These are phyloP conservation scores for Hydrochoerus hydrochaeris DNA, from an alignment of 2,113 vertebrate species.

Conservation along the genomic window DNA sequence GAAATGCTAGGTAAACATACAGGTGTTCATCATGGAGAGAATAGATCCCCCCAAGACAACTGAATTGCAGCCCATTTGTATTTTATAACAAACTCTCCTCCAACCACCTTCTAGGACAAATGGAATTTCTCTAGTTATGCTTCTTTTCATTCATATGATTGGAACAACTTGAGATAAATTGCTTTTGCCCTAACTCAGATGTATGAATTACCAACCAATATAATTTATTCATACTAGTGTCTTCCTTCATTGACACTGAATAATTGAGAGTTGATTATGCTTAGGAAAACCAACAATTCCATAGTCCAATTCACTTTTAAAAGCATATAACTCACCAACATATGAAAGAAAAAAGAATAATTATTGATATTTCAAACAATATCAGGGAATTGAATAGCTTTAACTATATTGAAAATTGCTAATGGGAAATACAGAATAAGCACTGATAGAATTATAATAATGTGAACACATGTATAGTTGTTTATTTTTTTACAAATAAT, in stretches of 20 bases:
- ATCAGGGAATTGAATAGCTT: not conserved
- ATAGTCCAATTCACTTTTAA: conserved; percentile 59
- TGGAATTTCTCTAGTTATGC: conserved; percentile 41
- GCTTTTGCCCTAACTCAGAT: conserved; percentile 67
- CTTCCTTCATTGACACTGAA: conserved; percentile 70
- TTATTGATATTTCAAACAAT: conserved; percentile 29
- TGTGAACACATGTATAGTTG: not conserved
- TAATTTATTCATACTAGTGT: conserved; percentile 76
- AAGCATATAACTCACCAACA: conserved; percentile 4
- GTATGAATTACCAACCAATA: conserved; percentile 62
- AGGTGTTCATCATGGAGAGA: not conserved
- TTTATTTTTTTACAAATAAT: conserved; percentile 49
- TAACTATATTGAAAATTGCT: not conserved
- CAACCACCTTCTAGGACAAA: not conserved
- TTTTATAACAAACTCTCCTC: not conserved
- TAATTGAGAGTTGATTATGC: conserved; percentile 74
- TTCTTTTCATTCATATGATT: conserved; percentile 63
- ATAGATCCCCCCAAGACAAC: not conserved
- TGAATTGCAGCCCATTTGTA: not conserved
- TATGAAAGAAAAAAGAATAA: conserved; percentile 39
- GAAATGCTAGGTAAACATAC: not conserved
- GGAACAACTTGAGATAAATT: conserved; percentile 70
- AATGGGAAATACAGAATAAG: conserved; percentile 20
- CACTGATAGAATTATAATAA: not conserved
- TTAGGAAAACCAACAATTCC: conserved; percentile 72